Conservation (phyloP, 2,113 vertebrate species). For the Setophaga coronata region DNA sequence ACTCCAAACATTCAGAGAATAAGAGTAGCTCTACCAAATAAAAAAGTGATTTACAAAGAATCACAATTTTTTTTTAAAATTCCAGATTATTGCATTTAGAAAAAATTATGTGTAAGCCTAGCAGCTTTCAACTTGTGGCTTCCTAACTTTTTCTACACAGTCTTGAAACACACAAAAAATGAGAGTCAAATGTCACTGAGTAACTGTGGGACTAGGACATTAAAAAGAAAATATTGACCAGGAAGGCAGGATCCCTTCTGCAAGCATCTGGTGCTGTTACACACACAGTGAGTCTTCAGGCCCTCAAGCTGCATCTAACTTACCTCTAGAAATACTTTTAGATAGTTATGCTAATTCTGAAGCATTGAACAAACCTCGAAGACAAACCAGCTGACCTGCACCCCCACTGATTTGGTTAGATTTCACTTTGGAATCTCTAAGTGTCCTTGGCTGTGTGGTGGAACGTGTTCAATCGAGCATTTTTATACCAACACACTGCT, state of each 20-base stretch:
- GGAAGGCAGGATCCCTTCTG: not conserved
- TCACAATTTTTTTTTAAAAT: not conserved
- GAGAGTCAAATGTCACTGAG: not conserved
- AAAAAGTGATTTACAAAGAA: not conserved
- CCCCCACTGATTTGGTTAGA: not conserved
- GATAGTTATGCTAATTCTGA: not conserved
- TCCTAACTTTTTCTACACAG: not conserved
- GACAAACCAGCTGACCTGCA: not conserved
- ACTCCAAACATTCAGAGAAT: not conserved
- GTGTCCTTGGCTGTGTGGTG: not conserved
- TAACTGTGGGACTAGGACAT: not conserved
- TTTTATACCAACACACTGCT: not conserved
- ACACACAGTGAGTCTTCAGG: not conserved
- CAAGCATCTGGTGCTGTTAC: not conserved
- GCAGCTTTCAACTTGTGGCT: not conserved
- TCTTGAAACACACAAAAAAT: not conserved
- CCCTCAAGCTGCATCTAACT: not conserved
- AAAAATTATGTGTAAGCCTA: not conserved
- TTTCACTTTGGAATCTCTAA: not conserved
- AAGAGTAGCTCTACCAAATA: not conserved
- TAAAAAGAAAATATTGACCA: not conserved
- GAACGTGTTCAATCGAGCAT: rapidly evolving
- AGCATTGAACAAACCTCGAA: not conserved
- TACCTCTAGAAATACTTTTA: not conserved
- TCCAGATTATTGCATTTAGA: not conserved